Percentiles rank a stretch among this genome's conserved stretches.
phyloP scores from a whole-genome alignment of 2,888 invertebrate species.

The Selenia dentaria region DNA sequence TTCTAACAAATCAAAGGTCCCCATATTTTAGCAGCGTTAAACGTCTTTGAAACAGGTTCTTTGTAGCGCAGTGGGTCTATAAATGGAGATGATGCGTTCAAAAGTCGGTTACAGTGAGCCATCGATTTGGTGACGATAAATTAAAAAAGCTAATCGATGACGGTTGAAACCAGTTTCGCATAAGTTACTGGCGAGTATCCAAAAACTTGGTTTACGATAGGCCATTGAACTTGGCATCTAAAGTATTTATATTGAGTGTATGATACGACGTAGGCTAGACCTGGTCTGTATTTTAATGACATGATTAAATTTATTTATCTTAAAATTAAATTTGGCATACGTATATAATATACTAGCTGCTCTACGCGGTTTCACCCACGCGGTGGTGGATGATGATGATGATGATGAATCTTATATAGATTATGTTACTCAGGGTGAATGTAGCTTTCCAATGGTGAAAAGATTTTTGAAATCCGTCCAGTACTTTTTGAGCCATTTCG shows the following conservation, averaged over 20 bases:
- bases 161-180: constrained; percentile 16
- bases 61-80: constrained; percentile 50
- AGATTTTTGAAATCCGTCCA: no score
- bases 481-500: no score
- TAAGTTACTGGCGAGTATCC: background rate
- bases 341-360: no score
- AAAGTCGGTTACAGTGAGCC: constrained; percentile 54
- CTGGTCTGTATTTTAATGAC: no score
- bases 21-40: constrained; percentile 26
- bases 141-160: constrained; percentile 15
- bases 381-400: no score
- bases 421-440: no score
- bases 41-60: constrained; percentile 37
- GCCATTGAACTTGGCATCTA: constrained; percentile 14
- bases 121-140: constrained; percentile 32
- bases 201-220: background rate
- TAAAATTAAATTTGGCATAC: no score
- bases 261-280: background rate
- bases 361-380: no score
- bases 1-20: constrained; percentile 18
- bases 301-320: no score
- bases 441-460: no score
- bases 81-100: constrained; percentile 52
- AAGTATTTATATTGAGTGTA: background rate
- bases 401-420: no score